These are phyloP conservation scores for Hipposideros armiger DNA, from an alignment of 2,113 vertebrate genomes.

Conservation along the genomic window DNA sequence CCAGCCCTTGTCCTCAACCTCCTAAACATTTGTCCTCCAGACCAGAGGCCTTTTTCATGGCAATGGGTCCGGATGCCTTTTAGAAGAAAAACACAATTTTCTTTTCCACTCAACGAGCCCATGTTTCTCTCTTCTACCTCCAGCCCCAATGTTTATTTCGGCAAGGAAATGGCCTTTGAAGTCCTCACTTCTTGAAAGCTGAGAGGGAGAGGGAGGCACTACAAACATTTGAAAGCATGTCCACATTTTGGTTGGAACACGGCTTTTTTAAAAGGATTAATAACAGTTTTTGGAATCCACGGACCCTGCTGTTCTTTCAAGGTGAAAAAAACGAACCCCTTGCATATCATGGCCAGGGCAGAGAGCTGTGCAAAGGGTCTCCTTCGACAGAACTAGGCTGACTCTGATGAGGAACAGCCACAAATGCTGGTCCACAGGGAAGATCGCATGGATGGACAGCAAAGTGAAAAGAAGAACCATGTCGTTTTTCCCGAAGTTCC, in stretches of 20 bases:
- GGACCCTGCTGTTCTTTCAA: constrained; percentile 81
- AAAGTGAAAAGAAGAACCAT: background rate
- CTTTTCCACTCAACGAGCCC: constrained; percentile 69
- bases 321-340: constrained; percentile 77
- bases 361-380: background rate
- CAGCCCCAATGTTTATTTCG: constrained; percentile 78
- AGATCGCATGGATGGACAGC: background rate
- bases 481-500: background rate
- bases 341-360: background rate
- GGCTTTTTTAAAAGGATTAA: constrained; percentile 84
- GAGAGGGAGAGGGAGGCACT: constrained; percentile 79
- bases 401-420: background rate
- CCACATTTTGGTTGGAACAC: constrained; percentile 83
- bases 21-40: background rate
- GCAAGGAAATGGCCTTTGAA: constrained; percentile 79
- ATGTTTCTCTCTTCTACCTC: constrained; percentile 46
- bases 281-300: constrained; percentile 78
- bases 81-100: constrained; percentile 77
- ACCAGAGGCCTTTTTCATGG: background rate
- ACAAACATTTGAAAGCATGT: constrained; percentile 84
- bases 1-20: background rate
- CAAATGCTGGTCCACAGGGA: background rate
- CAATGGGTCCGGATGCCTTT: constrained; percentile 34
- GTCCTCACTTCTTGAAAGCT: constrained; percentile 72
- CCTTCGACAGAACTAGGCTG: background rate